Percentiles rank a stretch among this genome's conserved stretches.
Conservation (phyloP, 1,140 invertebrate species). For the Rhagoletis pomonella region DNA sequence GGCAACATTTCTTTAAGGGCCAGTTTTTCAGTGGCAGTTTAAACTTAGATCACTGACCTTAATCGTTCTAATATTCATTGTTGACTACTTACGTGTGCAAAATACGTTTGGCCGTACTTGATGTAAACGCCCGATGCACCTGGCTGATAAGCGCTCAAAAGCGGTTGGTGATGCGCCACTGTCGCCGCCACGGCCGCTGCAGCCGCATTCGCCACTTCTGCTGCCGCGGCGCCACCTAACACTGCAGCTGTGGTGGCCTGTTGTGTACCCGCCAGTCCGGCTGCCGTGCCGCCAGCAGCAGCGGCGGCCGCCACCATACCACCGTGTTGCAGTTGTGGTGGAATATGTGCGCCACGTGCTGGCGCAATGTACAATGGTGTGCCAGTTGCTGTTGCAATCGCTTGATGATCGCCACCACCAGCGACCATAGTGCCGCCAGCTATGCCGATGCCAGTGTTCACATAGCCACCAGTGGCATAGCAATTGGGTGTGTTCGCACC, state of each 20-base stretch:
- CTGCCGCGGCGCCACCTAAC: slow-evolving; percentile 64
- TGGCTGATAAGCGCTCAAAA: slow-evolving; percentile 70
- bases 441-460: slow-evolving; percentile 39
- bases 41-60: too few relatives aligned
- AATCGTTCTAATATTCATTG: too few relatives aligned
- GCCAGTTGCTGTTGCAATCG: slow-evolving; percentile 44
- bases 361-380: slow-evolving; percentile 55
- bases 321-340: slow-evolving; percentile 70
- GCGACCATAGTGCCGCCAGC: slow-evolving; percentile 22
- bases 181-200: slow-evolving; percentile 59
- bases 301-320: slow-evolving; percentile 59
- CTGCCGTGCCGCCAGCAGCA: slow-evolving; percentile 61
- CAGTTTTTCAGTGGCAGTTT: too few relatives aligned
- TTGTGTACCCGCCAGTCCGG: slow-evolving; percentile 61
- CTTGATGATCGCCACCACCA: slow-evolving; percentile 49
- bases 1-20: too few relatives aligned
- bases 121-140: slow-evolving; percentile 69
- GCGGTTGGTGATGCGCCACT: slow-evolving; percentile 60
- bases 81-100: slow-evolving; percentile 70
- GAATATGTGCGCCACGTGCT: slow-evolving; percentile 66
- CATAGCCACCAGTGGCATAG: slow-evolving; percentile 38
- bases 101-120: slow-evolving; percentile 74
- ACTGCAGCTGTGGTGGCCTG: slow-evolving; percentile 52
- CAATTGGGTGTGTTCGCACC: slow-evolving; percentile 40
- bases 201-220: slow-evolving; percentile 68